phyloP scores from a whole-genome alignment of 2,797 vertebrate species.

The Carcharodon carcharias region DNA sequence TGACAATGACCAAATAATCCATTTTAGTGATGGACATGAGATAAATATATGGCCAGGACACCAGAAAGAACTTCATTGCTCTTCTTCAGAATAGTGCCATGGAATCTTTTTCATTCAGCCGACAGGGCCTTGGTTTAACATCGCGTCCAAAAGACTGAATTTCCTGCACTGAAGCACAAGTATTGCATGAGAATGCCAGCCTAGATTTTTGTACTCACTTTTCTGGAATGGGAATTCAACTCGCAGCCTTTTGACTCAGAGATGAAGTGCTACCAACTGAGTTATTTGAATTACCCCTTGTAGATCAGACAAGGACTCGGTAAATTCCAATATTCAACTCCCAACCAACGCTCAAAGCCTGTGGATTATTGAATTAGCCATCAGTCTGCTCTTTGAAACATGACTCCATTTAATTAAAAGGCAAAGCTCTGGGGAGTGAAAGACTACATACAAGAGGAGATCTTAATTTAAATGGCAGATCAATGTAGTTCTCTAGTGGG shows the following conservation, averaged over 20 bases:
- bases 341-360: neutral
- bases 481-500: neutral
- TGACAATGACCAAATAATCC: no score
- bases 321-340: neutral
- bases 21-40: neutral
- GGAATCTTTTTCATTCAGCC: neutral
- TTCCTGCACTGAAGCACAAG: neutral
- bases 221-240: neutral
- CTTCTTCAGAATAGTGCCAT: neutral
- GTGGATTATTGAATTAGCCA: neutral
- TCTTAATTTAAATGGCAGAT: neutral
- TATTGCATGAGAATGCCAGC: neutral
- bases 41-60: neutral
- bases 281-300: neutral
- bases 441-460: neutral
- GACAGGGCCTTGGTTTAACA: neutral
- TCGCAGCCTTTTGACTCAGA: neutral
- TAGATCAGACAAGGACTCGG: neutral
- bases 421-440: neutral
- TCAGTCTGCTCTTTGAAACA: conserved; percentile 6
- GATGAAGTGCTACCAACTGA: neutral
- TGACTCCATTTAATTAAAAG: neutral
- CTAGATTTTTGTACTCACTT: neutral
- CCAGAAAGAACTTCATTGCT: neutral
- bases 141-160: neutral